A percentile compares a stretch with the other conserved stretches of the same genome.
Evolutionary conservation across 2,797 vertebrate species (phyloP).

Genomic region (Onychomys torridus): DNA sequence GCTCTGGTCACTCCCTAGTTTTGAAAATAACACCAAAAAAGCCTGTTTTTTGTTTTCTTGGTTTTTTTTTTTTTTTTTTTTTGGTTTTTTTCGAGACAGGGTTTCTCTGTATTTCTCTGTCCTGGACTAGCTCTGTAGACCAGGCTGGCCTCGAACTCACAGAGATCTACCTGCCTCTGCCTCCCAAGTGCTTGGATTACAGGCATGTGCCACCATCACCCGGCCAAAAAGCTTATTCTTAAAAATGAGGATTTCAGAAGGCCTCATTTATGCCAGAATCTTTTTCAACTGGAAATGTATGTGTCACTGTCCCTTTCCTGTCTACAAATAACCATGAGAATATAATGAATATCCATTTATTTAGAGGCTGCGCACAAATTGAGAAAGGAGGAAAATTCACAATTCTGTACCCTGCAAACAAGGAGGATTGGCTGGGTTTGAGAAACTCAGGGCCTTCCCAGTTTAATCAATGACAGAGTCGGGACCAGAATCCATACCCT

Average conservation of each 20-base stretch:
- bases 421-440: neutral
- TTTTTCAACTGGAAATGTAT: neutral
- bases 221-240: neutral
- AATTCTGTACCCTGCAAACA: neutral
- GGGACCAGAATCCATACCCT: neutral
- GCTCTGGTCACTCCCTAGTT: neutral
- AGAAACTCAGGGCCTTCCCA: constrained; percentile 13
- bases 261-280: neutral
- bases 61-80: too few species aligned
- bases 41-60: too few species aligned
- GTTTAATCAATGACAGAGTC: neutral
- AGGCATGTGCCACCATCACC: too few species aligned
- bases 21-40: neutral
- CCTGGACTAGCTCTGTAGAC: too few species aligned
- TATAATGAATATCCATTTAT: neutral
- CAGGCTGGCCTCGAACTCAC: too few species aligned
- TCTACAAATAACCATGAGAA: neutral
- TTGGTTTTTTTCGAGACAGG: too few species aligned
- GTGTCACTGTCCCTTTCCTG: neutral
- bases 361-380: neutral
- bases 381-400: neutral
- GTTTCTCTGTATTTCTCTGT: too few species aligned
- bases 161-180: too few species aligned
- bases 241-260: constrained; percentile 23
- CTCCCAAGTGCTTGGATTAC: too few species aligned